Evolutionary conservation across 2,888 invertebrate species (phyloP).

Genomic region (Orthosia incerta): DNA sequence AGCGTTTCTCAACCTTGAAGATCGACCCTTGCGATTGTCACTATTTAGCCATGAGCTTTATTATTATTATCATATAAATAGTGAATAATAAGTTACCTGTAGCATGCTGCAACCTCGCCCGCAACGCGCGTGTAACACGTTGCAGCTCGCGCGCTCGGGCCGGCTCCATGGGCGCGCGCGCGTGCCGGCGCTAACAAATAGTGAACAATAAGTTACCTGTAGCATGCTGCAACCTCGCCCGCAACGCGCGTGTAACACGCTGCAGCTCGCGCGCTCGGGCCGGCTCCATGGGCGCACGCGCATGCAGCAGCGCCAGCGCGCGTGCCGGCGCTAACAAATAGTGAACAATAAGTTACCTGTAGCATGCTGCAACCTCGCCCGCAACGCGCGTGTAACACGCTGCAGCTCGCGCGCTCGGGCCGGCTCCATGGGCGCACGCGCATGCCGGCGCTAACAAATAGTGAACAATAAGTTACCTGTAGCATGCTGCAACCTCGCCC

Average conservation of each 20-base stretch:
- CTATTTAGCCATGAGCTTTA: no score
- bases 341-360: slow-evolving; percentile 7
- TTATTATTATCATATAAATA: no score
- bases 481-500: slow-evolving; percentile 39
- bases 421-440: slow-evolving; percentile 68
- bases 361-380: slow-evolving; percentile 39
- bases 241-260: slow-evolving; percentile 20
- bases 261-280: slow-evolving; percentile 52
- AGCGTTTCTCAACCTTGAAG: no score
- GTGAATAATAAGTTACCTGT: no score
- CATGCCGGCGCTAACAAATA: slow-evolving; percentile 74
- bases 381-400: slow-evolving; percentile 20
- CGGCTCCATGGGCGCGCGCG: slow-evolving; percentile 71
- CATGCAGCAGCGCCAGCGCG: slow-evolving; percentile 72
- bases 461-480: slow-evolving; percentile 7
- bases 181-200: slow-evolving; percentile 74
- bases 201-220: slow-evolving; percentile 26
- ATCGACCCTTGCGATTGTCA: no score
- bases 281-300: slow-evolving; percentile 68
- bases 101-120: slow-evolving; percentile 39
- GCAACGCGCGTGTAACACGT: slow-evolving; percentile 19
- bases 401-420: slow-evolving; percentile 51
- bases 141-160: slow-evolving; percentile 51
- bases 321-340: no score
- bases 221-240: slow-evolving; percentile 38